A percentile compares a stretch with the other conserved stretches of the same genome.
Evolutionary conservation across 2,888 invertebrate species (phyloP).

Genomic region (Tuta absoluta): DNA sequence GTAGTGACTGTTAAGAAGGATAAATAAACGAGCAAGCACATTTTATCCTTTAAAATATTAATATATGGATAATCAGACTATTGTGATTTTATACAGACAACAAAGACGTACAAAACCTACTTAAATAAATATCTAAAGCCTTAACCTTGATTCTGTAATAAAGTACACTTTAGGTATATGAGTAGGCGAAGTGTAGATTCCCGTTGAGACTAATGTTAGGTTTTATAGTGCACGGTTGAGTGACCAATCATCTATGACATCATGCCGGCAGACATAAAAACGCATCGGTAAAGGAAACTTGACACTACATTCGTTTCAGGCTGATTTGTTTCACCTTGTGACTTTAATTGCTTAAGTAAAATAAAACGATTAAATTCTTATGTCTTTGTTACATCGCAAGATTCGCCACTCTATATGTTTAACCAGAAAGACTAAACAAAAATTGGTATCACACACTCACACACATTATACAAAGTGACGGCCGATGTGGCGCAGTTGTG

Average conservation of each 20-base stretch:
- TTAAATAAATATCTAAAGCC: background rate
- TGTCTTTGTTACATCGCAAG: no score
- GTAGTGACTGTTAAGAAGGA: background rate
- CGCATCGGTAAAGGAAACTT: conserved; percentile 7
- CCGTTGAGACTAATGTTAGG: conserved; percentile 43
- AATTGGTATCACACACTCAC: no score
- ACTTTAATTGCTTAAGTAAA: background rate
- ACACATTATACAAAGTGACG: no score
- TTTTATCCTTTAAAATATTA: background rate
- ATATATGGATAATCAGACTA: background rate
- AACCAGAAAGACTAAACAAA: no score
- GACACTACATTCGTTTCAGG: conserved; percentile 9
- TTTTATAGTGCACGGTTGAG: conserved; percentile 47
- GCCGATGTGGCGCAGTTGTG: no score
- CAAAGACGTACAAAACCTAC: no score
- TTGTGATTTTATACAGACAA: background rate
- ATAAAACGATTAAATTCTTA: no score
- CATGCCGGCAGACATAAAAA: conserved; percentile 31
- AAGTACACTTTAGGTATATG: background rate
- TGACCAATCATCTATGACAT: conserved; percentile 46
- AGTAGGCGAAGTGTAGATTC: background rate
- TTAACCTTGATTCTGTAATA: conserved; percentile 1
- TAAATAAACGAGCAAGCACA: background rate
- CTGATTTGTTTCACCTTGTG: background rate
- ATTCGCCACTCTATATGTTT: no score